These are phyloP conservation scores for Octodonta nipae DNA, from an alignment of 2,888 invertebrate genomes.

Conservation along the genomic window DNA sequence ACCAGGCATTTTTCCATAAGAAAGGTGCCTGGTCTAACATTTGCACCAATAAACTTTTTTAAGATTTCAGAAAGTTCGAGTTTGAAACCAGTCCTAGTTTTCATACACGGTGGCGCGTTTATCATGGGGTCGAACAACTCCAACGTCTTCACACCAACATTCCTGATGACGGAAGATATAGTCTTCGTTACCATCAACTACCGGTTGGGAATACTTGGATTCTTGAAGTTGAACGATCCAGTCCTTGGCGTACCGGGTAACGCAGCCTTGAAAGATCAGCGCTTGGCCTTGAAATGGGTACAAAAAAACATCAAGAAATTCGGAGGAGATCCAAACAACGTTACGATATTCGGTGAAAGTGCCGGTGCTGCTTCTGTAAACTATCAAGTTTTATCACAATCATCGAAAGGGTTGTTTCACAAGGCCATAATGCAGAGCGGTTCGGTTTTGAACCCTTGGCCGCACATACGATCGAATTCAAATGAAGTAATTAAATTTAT, in stretches of 20 bases:
- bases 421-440: conserved; percentile 25
- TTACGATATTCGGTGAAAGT: conserved; percentile 27
- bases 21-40: no score
- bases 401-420: conserved; percentile 19
- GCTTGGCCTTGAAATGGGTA: conserved; percentile 39
- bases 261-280: conserved; percentile 40
- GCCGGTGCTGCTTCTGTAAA: conserved; percentile 12
- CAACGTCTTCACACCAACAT: conserved; percentile 12
- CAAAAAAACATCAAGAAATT: conserved; percentile 37
- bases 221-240: conserved; percentile 8
- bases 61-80: no score
- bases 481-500: conserved; percentile 9
- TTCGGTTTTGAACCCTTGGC: conserved; percentile 17
- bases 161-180: conserved; percentile 12
- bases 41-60: no score
- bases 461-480: conserved; percentile 10
- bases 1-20: no score
- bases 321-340: conserved; percentile 39
- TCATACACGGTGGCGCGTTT: conserved; percentile 17
- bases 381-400: conserved; percentile 9
- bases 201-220: conserved; percentile 15
- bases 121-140: conserved; percentile 10
- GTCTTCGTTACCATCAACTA: conserved; percentile 15
- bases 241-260: conserved; percentile 34
- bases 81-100: conserved; percentile 19